Evolutionary conservation across 2,797 vertebrate species (phyloP).

Genomic region (Caiman crocodilus): DNA sequence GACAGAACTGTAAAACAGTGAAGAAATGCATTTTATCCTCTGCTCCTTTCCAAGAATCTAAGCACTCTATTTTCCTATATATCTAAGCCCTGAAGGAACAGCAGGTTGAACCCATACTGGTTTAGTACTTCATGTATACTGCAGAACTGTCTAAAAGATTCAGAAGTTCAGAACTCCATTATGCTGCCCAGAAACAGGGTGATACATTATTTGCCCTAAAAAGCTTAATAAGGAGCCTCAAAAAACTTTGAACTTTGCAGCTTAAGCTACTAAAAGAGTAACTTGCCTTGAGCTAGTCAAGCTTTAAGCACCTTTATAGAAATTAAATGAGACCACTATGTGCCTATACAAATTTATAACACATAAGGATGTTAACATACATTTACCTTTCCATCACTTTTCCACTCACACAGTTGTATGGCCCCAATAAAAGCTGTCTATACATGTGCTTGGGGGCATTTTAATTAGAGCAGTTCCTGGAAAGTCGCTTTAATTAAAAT

Average conservation of each 20-base stretch:
- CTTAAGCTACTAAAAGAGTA: not conserved
- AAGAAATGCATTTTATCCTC: not conserved
- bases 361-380: constrained; percentile 6
- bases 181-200: rapidly evolving
- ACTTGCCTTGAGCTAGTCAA: constrained; percentile 7
- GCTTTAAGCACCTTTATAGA: not conserved
- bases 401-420: not conserved
- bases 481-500: too few relatives aligned
- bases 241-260: not conserved
- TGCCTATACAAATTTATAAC: not conserved
- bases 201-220: not conserved
- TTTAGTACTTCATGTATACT: rapidly evolving
- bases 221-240: not conserved
- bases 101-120: not conserved
- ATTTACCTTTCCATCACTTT: not conserved
- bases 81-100: not conserved
- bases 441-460: too few relatives aligned
- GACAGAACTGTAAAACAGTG: not conserved
- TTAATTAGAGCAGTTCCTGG: too few relatives aligned
- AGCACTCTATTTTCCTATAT: too few relatives aligned
- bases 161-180: rapidly evolving
- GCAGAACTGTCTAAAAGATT: rapidly evolving
- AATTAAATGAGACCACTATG: not conserved
- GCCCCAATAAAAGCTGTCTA: not conserved
- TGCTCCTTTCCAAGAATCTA: too few relatives aligned